Base-by-base conservation (phyloP, 1,140 invertebrate genomes). In the Leptonema lineaticorne region DNA sequence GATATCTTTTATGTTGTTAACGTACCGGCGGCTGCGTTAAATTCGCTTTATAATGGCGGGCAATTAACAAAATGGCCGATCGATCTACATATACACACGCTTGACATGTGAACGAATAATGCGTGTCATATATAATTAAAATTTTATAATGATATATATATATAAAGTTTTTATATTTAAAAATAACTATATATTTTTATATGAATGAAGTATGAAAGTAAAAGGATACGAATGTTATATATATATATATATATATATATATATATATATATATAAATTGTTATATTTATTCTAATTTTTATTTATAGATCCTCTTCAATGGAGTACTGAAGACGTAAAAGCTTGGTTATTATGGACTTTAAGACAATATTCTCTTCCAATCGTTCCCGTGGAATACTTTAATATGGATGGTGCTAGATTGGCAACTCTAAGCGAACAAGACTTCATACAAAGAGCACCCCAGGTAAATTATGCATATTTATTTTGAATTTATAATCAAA, bases 281-380 rank as follows among this genome's bases (percentile, higher is more conserved):
- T n/a, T n/a, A 33, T 11, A 33, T 33, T 33, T 33, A 5, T 26
- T 53, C 2, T 48, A 8, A 37, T 71, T 73, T 75, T 75, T 68
- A 78, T 78, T 72, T 80, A 3, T 79, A 96, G 94, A 96, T 86
- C 93, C 94, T 41, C 84, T 86, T 74, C 85, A 87, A 69, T 97
- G 95, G 95, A 92, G 87, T 65, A 81, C 85, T 6, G 86, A 86
- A 37, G 90, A 96, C 75, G 94, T 95, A 4, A 88, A 90, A 50
- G 86, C 90, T 0, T 96, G 94, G 94, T 84, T 95, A 22, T 85
- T 90, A 75, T 95, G 90, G 88, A 93, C 92, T 59, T 84, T 90
- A 46, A 84, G 88, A 75, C 91, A 94, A 77, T 90, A 90, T 75
- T 86, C 88, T 73, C 79, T 92, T 69, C 86, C 87, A 0, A 83